These are phyloP conservation scores for Halcyon chelicuti DNA, from an alignment of 2,797 vertebrate species.

Conservation along the genomic window DNA sequence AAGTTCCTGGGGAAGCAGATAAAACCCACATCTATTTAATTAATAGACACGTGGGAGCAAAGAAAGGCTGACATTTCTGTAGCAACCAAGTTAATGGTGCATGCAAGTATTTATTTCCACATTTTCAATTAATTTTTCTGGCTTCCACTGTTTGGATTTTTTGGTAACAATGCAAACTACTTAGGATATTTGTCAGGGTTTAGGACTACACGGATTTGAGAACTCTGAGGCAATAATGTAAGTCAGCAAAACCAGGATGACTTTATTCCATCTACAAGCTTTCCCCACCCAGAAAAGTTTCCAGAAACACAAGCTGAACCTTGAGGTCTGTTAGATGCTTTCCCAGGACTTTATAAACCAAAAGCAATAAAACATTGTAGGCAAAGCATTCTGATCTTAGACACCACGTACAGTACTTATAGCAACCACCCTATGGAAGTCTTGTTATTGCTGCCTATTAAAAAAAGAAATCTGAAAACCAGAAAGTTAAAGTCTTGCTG, in stretches of 20 bases:
- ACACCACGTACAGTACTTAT: conserved; percentile 12
- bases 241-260: not conserved
- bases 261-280: not conserved
- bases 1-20: conserved; percentile 13
- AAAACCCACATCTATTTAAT: conserved; percentile 3
- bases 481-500: conserved; percentile 56
- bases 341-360: conserved; percentile 40
- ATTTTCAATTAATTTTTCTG: conserved; percentile 19
- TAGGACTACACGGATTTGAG: not conserved
- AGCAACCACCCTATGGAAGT: conserved; percentile 26
- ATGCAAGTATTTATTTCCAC: conserved; percentile 11
- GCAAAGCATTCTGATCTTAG: conserved; percentile 46
- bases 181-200: not conserved
- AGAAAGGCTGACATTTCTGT: conserved; percentile 41
- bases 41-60: conserved; percentile 15
- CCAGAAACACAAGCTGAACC: conserved; percentile 4
- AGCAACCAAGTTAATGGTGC: conserved; percentile 28
- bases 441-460: conserved; percentile 58
- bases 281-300: conserved; percentile 9
- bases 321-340: conserved; percentile 10
- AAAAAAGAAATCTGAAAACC: conserved; percentile 55
- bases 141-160: not conserved
- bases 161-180: not conserved
- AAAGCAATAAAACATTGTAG: conserved; percentile 35
- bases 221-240: not conserved